Percentiles rank a stretch among this genome's conserved stretches.
Evolutionary conservation across 1,140 invertebrate genomes (phyloP).

Genomic region (Anoplophora glabripennis): DNA sequence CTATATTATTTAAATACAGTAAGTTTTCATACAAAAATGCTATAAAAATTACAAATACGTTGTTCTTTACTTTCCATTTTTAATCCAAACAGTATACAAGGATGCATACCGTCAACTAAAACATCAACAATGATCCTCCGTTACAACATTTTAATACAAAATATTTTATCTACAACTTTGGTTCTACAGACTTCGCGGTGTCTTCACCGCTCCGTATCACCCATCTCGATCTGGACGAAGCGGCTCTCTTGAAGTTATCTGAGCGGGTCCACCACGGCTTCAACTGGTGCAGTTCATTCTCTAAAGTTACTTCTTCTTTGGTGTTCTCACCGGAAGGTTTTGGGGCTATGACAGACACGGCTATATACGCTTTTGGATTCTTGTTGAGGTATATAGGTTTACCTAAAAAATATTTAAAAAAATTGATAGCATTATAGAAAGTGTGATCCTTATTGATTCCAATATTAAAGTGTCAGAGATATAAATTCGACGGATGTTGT

Average conservation of each 20-base stretch:
- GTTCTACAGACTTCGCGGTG: not conserved
- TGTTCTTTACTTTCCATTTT: too few relatives aligned
- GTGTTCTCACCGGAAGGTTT: constrained; percentile 30
- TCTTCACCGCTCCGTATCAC: constrained; percentile 20
- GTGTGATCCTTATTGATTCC: too few relatives aligned
- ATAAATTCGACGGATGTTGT: too few relatives aligned
- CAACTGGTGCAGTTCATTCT: constrained; percentile 43
- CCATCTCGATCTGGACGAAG: constrained; percentile 31
- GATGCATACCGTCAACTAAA: too few relatives aligned
- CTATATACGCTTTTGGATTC: constrained; percentile 46
- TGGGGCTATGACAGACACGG: constrained; percentile 46
- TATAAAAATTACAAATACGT: too few relatives aligned
- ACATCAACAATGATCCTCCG: not conserved
- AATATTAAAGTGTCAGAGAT: too few relatives aligned
- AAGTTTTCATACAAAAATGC: too few relatives aligned
- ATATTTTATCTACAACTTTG: constrained; percentile 9
- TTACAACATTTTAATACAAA: constrained; percentile 9
- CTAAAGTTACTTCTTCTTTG: constrained; percentile 40
- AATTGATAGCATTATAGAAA: too few relatives aligned
- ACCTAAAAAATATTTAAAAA: constrained; percentile 24
- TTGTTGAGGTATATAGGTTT: constrained; percentile 42
- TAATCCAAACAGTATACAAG: too few relatives aligned
- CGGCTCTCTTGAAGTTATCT: constrained; percentile 31
- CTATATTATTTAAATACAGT: too few relatives aligned
- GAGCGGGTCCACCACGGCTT: constrained; percentile 41